These are phyloP conservation scores for Perizoma flavofasciatum DNA, from an alignment of 2,888 invertebrate species.

Conservation along the genomic window DNA sequence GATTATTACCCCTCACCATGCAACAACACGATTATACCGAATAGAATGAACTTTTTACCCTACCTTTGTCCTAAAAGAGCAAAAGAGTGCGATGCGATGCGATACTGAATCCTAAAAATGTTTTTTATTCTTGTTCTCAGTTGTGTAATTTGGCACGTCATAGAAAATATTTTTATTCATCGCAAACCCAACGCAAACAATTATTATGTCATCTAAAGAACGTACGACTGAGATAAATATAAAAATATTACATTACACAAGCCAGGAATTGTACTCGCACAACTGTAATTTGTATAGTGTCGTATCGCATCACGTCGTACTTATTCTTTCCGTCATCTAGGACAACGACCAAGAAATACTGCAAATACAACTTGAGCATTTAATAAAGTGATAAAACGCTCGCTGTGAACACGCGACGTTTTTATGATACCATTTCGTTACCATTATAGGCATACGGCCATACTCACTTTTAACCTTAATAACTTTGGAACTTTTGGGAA, in stretches of 20 bases:
- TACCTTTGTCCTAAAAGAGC: constrained; percentile 3
- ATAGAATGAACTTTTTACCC: constrained; percentile 49
- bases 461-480: constrained; percentile 53
- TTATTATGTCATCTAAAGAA: too few species aligned
- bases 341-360: constrained; percentile 36
- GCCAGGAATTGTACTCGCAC: too few species aligned
- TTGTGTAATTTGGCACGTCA: too few species aligned
- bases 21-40: constrained; percentile 45
- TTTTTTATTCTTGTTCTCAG: too few species aligned
- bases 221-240: too few species aligned
- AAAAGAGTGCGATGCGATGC: not conserved
- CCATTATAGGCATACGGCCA: constrained; percentile 51
- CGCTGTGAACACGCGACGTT: constrained; percentile 65
- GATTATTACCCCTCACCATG: constrained; percentile 50
- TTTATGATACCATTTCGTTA: constrained; percentile 63
- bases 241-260: too few species aligned
- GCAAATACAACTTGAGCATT: constrained; percentile 61
- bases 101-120: not conserved
- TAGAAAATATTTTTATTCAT: too few species aligned
- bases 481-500: constrained; percentile 51
- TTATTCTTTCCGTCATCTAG: not conserved
- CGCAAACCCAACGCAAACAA: too few species aligned
- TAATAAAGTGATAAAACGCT: constrained; percentile 75
- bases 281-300: not conserved
- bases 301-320: not conserved